Conservation (phyloP, 2,113 vertebrate genomes). For the Toxotes jaculatrix region DNA sequence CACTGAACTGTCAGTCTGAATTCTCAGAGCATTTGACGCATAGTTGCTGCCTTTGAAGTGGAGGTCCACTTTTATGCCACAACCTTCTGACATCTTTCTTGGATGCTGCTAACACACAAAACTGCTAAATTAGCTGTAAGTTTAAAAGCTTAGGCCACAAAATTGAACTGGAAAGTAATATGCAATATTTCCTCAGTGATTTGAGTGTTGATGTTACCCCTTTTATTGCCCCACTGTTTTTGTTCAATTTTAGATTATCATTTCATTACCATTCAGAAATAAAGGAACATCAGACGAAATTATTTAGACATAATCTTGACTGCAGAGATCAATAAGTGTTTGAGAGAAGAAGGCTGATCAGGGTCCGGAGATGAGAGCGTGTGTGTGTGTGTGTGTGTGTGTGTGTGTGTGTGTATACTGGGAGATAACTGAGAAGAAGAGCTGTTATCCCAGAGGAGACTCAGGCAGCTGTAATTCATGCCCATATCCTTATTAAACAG, state of each 20-base stretch:
- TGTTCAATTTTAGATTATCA: too few species aligned
- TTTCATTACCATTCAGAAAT: too few species aligned
- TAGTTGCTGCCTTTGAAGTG: background rate
- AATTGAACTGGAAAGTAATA: background rate
- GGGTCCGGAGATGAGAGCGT: too few species aligned
- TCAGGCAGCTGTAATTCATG: background rate
- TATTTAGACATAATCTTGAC: background rate
- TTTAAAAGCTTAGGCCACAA: background rate
- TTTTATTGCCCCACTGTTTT: background rate
- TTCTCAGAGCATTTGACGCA: background rate
- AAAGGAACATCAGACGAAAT: too few species aligned
- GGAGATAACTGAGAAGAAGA: background rate
- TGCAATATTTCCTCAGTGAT: background rate
- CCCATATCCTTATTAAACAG: conserved; percentile 18
- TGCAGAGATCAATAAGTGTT: background rate
- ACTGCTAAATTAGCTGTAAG: background rate
- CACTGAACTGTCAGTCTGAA: too few species aligned
- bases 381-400: background rate
- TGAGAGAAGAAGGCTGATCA: too few species aligned
- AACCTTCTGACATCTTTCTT: background rate
- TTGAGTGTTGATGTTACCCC: background rate
- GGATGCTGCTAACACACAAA: background rate
- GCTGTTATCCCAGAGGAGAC: background rate
- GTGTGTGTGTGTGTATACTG: too few species aligned
- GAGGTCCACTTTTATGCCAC: background rate